A percentile compares a stretch with the other conserved stretches of the same genome.
phyloP scores from a whole-genome alignment of 2,888 invertebrate species.

The Andrena hattorfiana region DNA sequence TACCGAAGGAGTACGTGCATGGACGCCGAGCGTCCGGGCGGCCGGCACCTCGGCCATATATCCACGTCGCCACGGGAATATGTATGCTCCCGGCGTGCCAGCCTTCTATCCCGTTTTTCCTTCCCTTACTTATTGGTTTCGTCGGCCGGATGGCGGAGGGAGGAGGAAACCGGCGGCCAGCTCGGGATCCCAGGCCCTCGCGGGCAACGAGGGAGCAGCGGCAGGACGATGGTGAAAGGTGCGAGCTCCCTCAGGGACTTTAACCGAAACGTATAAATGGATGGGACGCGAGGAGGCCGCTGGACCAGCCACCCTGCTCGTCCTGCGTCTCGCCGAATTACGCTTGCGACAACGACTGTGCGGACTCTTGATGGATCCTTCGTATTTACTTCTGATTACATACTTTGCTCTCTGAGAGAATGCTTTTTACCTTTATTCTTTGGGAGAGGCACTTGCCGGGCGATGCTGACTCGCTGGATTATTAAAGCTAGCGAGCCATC shows the following conservation, averaged over 20 bases:
- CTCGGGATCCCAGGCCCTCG: slow-evolving; percentile 53
- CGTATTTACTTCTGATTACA: not conserved
- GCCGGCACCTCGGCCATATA: slow-evolving; percentile 33
- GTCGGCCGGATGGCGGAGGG: slow-evolving; percentile 65
- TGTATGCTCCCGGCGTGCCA: slow-evolving; percentile 59
- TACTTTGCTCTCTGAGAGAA: too few species aligned
- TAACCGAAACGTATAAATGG: slow-evolving; percentile 74
- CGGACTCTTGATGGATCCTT: slow-evolving; percentile 9
- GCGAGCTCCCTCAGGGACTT: slow-evolving; percentile 75
- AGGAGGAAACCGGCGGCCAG: slow-evolving; percentile 72
- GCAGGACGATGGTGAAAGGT: slow-evolving; percentile 65
- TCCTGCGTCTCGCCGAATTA: not conserved
- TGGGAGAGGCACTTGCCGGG: too few species aligned
- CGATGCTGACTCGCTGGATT: too few species aligned
- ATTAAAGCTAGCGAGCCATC: too few species aligned
- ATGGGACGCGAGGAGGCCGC: slow-evolving; percentile 50
- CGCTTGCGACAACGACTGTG: not conserved
- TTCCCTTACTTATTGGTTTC: slow-evolving; percentile 83
- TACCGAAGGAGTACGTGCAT: slow-evolving; percentile 65
- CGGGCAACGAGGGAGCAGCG: slow-evolving; percentile 24
- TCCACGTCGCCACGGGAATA: slow-evolving; percentile 65
- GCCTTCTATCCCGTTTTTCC: slow-evolving; percentile 67
- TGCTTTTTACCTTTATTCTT: too few species aligned
- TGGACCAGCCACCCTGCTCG: slow-evolving; percentile 23
- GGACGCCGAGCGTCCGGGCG: not conserved